Conservation (phyloP, 2,113 vertebrate species). For the Leucoraja erinaceus region DNA sequence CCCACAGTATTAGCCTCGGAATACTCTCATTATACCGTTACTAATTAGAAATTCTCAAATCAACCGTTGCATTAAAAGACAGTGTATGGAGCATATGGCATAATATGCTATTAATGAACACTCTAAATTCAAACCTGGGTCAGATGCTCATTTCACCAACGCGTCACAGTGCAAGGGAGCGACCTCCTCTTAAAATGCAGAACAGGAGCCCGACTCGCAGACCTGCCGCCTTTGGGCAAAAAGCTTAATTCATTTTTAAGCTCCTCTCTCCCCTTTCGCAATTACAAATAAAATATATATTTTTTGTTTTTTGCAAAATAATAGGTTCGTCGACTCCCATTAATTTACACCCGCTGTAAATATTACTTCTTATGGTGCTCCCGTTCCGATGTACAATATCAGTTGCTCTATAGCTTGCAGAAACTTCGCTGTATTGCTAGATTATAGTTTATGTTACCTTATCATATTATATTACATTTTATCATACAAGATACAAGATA, state of each 20-base stretch:
- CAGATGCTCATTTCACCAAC: slow-evolving; percentile 84
- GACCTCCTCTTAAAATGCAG: slow-evolving; percentile 75
- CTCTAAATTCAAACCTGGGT: slow-evolving; percentile 99
- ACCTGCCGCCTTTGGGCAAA: slow-evolving; percentile 52
- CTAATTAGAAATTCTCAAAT: slow-evolving; percentile 99
- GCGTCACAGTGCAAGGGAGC: slow-evolving; percentile 70
- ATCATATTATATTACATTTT: too few relatives aligned
- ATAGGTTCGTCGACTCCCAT: not conserved
- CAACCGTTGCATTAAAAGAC: slow-evolving; percentile 91
- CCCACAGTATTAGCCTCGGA: slow-evolving; percentile 83
- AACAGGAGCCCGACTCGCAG: slow-evolving; percentile 54
- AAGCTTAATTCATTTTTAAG: slow-evolving; percentile 63
- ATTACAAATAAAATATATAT: slow-evolving; percentile 11
- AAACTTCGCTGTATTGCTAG: not conserved
- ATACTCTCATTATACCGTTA: slow-evolving; percentile 95
- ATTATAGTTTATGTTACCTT: not conserved
- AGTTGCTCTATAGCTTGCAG: not conserved
- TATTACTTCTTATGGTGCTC: not conserved
- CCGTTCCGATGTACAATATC: not conserved
- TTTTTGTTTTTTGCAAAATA: slow-evolving; percentile 31
- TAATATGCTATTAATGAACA: slow-evolving; percentile 99
- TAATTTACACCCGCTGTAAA: not conserved
- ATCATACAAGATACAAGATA: too few relatives aligned
- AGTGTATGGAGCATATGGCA: slow-evolving; percentile 96
- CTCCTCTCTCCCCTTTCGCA: slow-evolving; percentile 45